Evolutionary conservation across 1,140 invertebrate species (phyloP).

Genomic region (Himalopsyche phryganea): DNA sequence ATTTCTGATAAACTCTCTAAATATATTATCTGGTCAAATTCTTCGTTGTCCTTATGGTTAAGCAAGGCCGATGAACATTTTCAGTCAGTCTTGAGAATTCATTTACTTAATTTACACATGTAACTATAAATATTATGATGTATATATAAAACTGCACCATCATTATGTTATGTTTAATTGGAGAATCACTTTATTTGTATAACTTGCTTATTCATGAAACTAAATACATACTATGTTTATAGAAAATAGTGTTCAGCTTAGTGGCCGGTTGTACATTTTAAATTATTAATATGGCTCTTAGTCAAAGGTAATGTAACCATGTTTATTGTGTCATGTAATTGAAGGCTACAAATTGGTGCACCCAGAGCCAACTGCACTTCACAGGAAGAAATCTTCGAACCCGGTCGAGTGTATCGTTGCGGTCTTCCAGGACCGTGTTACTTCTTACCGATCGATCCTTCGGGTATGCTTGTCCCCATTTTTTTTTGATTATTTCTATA

Average conservation of each 20-base stretch:
- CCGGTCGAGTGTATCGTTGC: constrained; percentile 38
- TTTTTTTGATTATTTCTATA: neutral
- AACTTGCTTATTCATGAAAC: neutral
- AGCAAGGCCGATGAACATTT: too few species aligned
- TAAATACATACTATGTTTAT: neutral
- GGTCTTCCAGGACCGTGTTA: constrained; percentile 10
- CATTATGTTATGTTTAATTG: too few species aligned
- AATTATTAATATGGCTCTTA: neutral
- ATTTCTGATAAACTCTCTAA: too few species aligned
- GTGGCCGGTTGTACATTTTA: neutral
- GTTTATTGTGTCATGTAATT: neutral
- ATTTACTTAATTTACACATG: too few species aligned
- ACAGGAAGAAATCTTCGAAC: constrained; percentile 27
- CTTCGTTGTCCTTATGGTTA: too few species aligned
- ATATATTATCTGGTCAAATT: too few species aligned
- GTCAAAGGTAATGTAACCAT: too few species aligned
- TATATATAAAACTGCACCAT: too few species aligned
- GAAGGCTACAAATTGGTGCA: constrained; percentile 35
- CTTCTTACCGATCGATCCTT: constrained; percentile 2
- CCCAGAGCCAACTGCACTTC: constrained; percentile 36
- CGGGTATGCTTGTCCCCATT: neutral
- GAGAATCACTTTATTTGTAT: too few species aligned
- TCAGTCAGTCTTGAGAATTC: too few species aligned
- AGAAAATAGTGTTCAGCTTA: neutral
- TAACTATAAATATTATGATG: too few species aligned